Conservation (phyloP, 2,113 vertebrate species). For the Tursiops truncatus region DNA sequence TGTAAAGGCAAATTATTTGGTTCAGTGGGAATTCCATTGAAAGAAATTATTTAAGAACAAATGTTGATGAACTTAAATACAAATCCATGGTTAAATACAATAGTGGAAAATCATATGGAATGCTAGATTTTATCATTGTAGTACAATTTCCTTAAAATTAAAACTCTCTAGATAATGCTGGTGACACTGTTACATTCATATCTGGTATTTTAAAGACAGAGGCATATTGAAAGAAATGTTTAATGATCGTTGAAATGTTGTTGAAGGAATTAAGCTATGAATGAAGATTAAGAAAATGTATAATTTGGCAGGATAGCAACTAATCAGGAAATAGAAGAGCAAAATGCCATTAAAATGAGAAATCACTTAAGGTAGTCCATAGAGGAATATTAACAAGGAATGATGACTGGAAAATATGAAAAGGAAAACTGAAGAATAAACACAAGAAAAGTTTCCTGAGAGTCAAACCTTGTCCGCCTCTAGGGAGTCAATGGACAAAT, state of each 20-base stretch:
- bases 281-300: neutral
- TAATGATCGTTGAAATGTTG: neutral
- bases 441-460: constrained; percentile 33
- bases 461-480: neutral
- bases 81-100: neutral
- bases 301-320: neutral
- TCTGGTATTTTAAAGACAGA: neutral
- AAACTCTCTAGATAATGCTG: neutral
- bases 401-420: constrained; percentile 40
- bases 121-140: neutral
- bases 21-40: neutral
- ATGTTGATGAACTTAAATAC: neutral
- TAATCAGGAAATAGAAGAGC: neutral
- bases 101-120: neutral
- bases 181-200: neutral
- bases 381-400: neutral
- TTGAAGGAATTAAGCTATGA: neutral
- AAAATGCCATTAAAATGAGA: constrained; percentile 19
- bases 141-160: neutral
- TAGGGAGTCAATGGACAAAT: constrained; percentile 37
- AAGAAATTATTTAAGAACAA: constrained; percentile 15
- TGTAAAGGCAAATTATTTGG: neutral
- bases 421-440: constrained; percentile 64
- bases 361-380: neutral
- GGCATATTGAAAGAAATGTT: neutral